A percentile compares a stretch with the other conserved stretches of the same genome.
These are phyloP conservation scores for Falco naumanni DNA, from an alignment of 2,797 vertebrate species.

Conservation along the genomic window DNA sequence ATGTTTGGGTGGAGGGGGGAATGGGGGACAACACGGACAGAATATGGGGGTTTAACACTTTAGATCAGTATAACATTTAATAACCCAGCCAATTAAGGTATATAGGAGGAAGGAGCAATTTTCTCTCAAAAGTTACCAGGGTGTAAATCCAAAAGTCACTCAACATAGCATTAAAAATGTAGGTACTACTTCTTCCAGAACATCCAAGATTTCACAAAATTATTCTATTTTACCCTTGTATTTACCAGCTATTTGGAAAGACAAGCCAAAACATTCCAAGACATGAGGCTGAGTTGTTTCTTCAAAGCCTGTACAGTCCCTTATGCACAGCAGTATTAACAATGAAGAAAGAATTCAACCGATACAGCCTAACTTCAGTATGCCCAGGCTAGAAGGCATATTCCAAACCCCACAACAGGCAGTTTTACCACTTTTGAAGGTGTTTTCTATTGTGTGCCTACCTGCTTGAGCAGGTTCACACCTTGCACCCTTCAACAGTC, in stretches of 20 bases:
- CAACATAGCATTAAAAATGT: rapidly evolving
- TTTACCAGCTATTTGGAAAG: not conserved
- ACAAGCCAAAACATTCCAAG: not conserved
- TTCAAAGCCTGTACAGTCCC: not conserved
- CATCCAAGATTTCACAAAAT: not conserved
- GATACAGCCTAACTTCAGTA: not conserved
- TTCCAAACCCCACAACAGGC: not conserved
- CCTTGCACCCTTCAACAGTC: not conserved
- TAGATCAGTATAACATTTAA: not conserved
- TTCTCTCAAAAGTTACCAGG: not conserved
- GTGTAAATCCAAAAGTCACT: not conserved
- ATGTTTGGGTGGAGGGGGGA: not conserved
- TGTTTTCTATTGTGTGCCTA: conserved; percentile 27
- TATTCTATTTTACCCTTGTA: not conserved
- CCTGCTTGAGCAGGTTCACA: conserved; percentile 61
- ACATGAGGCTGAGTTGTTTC: not conserved
- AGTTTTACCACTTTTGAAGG: not conserved
- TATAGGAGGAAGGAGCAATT: not conserved
- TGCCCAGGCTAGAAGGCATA: not conserved
- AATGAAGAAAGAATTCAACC: not conserved
- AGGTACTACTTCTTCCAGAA: not conserved
- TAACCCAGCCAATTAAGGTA: not conserved
- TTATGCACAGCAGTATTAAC: not conserved
- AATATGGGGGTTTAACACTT: not conserved
- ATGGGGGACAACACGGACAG: not conserved